Evolutionary conservation across 1,140 invertebrate species (phyloP), one percentile per base, ranked within the genome.

Genomic region (Chrysopa pallens): DNA sequence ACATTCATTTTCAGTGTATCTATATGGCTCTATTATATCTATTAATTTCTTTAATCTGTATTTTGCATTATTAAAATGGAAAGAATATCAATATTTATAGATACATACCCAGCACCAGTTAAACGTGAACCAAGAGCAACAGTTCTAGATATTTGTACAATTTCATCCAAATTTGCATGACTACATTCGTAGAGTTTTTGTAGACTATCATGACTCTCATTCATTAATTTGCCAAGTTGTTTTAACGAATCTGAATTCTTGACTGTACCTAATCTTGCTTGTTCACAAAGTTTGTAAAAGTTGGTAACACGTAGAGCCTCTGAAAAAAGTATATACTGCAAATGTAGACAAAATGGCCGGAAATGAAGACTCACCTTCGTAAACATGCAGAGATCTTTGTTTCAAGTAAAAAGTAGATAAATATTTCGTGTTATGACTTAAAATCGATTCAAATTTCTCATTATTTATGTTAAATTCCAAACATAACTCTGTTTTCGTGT

Each of bases 131-230:
- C 88, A 14, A 85, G 66, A 29, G 82, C 78, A 42, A 73, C 67
- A 38, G 74, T 59, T 42, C 72, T 60, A n/a, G 88, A 87, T 37
- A 83, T 59, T 23, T 79, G 62, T 28, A 96, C 88, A 5, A 98
- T 65, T 39, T 66, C 63, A 61, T 99, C 91, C 42, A 98, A 67
- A 51, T 83, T 74, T 1, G 78, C 70, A 69, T 95, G 91, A 41
- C 89, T 95, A 61, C 94, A 98, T 60, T 98, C 87, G 58, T 95
- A 99, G 1, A 90, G 58, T 39, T 83, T 70, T 41, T 75, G 66
- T 23, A 95, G 74, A 56, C 89, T 95, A 1, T 67, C 56, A 60
- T 98, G 94, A 56, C 90, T 96, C 38, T 75, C 68, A 27, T 75
- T 76, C 91, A 99, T 96, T 6, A 98, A 66, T 39, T 64, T 56